Conservation (phyloP, 1,140 invertebrate species). For the Himalopsyche phryganea region DNA sequence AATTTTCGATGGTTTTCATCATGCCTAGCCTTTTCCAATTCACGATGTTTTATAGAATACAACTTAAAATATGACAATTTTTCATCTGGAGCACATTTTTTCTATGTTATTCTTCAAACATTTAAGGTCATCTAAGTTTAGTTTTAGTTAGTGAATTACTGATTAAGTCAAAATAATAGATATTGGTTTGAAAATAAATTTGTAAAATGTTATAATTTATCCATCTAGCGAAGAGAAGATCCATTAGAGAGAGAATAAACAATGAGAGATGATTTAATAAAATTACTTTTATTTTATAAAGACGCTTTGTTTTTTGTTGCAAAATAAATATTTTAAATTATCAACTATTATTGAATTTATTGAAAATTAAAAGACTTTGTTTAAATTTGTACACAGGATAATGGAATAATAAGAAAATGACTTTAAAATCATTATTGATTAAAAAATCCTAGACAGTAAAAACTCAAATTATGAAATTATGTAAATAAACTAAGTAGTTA, state of each 20-base stretch:
- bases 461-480: not conserved
- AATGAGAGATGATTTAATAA: not conserved
- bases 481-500: not conserved
- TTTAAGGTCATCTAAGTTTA: too few relatives aligned
- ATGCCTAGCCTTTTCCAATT: too few relatives aligned
- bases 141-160: too few relatives aligned
- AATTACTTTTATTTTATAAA: not conserved
- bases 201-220: too few relatives aligned
- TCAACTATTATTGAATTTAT: not conserved
- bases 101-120: too few relatives aligned
- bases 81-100: too few relatives aligned
- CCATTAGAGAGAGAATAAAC: not conserved
- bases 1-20: too few relatives aligned
- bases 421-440: not conserved
- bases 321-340: not conserved
- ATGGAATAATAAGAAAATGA: not conserved
- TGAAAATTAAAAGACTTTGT: not conserved
- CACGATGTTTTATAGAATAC: too few relatives aligned
- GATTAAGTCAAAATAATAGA: too few relatives aligned
- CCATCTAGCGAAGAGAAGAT: too few relatives aligned
- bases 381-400: not conserved
- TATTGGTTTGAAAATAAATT: too few relatives aligned
- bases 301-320: not conserved
- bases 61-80: too few relatives aligned
- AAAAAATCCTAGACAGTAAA: not conserved